Conservation (phyloP, 2,888 invertebrate genomes). For the Anticlea derivata region DNA sequence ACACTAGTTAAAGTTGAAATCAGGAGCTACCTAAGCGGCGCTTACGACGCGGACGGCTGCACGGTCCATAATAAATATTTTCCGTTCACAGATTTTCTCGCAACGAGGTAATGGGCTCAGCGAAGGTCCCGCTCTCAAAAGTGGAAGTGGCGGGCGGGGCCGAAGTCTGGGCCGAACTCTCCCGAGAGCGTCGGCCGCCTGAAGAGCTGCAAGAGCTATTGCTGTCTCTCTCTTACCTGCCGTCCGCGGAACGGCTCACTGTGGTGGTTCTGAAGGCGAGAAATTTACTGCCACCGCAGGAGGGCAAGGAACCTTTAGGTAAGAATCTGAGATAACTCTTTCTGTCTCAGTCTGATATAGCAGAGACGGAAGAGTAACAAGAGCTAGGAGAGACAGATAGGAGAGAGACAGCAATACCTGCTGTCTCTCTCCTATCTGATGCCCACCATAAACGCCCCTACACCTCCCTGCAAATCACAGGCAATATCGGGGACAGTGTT, state of each 20-base stretch:
- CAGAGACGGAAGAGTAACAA: neutral
- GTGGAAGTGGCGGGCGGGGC: constrained; percentile 90
- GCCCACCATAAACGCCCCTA: no score
- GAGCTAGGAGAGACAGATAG: neutral
- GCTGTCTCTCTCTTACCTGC: constrained; percentile 93
- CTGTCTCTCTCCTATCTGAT: no score
- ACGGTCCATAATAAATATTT: neutral
- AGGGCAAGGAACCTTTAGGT: constrained; percentile 86
- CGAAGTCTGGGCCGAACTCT: constrained; percentile 95
- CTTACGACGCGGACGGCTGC: no score
- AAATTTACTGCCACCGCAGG: constrained; percentile 90
- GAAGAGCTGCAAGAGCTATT: constrained; percentile 93
- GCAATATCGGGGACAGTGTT: no score
- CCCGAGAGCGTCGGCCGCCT: constrained; percentile 91
- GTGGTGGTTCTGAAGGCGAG: constrained; percentile 93
- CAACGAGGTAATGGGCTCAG: constrained; percentile 94
- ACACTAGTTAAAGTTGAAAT: no score
- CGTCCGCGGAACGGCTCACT: constrained; percentile 93
- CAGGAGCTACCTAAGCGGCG: no score
- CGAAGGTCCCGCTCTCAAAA: constrained; percentile 89
- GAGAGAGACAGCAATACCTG: no score
- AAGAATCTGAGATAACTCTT: constrained; percentile 19
- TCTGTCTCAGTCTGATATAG: neutral
- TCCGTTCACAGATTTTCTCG: constrained; percentile 87
- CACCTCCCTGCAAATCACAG: no score